Conservation (phyloP, 1,140 invertebrate species). For the Pseudobourletiella spinata region DNA sequence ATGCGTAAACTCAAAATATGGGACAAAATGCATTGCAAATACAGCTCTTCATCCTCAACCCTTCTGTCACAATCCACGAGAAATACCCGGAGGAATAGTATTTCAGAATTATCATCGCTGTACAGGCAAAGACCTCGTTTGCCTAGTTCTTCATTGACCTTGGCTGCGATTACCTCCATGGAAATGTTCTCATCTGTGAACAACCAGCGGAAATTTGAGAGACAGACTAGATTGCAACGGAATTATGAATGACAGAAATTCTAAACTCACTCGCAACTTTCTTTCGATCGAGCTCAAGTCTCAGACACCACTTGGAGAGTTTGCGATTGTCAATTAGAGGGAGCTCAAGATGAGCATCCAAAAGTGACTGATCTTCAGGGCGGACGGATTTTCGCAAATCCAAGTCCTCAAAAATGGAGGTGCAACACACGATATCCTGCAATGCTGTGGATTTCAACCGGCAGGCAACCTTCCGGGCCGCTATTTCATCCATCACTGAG, state of each 20-base stretch:
- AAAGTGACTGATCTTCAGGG: slow-evolving; percentile 96
- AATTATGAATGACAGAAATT: no score
- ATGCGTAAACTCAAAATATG: slow-evolving; percentile 98
- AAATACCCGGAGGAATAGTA: slow-evolving; percentile 86
- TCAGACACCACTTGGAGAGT: background rate
- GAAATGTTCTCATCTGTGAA: no score
- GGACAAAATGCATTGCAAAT: slow-evolving; percentile 80
- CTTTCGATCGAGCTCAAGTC: background rate
- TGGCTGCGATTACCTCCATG: slow-evolving; percentile 99
- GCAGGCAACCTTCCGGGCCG: slow-evolving; percentile 97
- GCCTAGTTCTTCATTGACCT: slow-evolving; percentile 97
- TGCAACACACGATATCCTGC: slow-evolving; percentile 93
- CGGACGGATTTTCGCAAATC: slow-evolving; percentile 97
- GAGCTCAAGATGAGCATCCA: slow-evolving; percentile 99
- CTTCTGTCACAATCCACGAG: slow-evolving; percentile 73
- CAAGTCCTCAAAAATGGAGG: slow-evolving; percentile 76
- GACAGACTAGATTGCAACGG: no score
- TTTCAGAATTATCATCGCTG: slow-evolving; percentile 99
- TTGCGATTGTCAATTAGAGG: slow-evolving; percentile 99
- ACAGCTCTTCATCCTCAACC: slow-evolving; percentile 97
- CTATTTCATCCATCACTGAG: no score
- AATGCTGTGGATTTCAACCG: slow-evolving; percentile 95
- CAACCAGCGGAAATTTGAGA: no score
- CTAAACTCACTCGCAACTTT: background rate
- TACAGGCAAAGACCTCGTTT: slow-evolving; percentile 99